Evolutionary conservation across 2,797 vertebrate genomes (phyloP).

Genomic region (Rhinogobio ventralis): DNA sequence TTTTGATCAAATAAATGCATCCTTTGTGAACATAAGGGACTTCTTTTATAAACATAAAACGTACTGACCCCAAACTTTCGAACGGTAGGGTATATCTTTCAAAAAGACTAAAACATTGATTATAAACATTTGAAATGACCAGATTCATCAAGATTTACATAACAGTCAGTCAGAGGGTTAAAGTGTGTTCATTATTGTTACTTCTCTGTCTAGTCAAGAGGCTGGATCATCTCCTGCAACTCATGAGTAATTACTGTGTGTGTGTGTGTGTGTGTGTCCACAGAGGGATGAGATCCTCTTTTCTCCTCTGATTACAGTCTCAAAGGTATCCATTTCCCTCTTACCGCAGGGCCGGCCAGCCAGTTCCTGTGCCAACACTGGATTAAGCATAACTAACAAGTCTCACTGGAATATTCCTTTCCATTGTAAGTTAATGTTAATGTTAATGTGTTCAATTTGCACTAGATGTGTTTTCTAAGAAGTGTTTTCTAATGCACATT

Average conservation of each 20-base stretch:
- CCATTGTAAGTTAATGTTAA: not conserved
- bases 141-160: not conserved
- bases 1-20: not conserved
- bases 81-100: not conserved
- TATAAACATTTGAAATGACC: not conserved
- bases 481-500: constrained; percentile 1
- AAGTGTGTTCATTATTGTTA: not conserved
- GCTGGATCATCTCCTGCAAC: constrained; percentile 7
- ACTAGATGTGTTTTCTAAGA: not conserved
- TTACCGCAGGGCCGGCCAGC: not conserved
- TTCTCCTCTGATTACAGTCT: constrained; percentile 47
- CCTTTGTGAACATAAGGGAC: not conserved
- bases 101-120: not conserved
- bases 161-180: not conserved
- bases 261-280: not conserved
- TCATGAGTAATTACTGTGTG: constrained; percentile 35
- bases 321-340: constrained; percentile 32
- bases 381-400: constrained; percentile 44
- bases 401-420: constrained; percentile 31
- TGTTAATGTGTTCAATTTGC: not conserved
- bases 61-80: not conserved
- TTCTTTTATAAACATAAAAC: not conserved
- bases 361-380: constrained; percentile 24
- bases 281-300: constrained; percentile 35
- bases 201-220: not conserved